Conservation (phyloP, 2,888 invertebrate species). For the Atrina japonica region DNA sequence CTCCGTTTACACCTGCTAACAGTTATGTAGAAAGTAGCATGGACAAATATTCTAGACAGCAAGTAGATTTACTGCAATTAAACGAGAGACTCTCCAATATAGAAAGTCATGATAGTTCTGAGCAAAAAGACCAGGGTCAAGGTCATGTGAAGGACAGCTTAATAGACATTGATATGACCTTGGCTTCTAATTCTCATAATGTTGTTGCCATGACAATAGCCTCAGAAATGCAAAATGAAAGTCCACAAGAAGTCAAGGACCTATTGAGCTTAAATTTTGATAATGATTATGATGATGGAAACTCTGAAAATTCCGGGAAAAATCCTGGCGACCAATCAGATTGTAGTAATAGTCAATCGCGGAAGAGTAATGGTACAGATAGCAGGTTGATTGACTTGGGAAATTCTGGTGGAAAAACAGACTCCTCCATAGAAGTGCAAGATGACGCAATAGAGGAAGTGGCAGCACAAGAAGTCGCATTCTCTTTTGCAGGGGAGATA, state of each 20-base stretch:
- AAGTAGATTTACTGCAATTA: background rate
- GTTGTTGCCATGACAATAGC: conserved; percentile 50
- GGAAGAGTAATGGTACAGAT: background rate
- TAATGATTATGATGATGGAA: conserved; percentile 28
- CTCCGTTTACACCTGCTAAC: conserved; percentile 80
- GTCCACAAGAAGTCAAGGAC: background rate
- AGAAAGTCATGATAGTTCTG: conserved; percentile 8
- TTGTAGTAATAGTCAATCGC: background rate
- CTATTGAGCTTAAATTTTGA: conserved; percentile 12
- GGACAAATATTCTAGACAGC: conserved; percentile 11
- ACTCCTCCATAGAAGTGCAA: background rate
- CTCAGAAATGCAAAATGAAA: conserved; percentile 39
- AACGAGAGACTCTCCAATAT: conserved; percentile 28
- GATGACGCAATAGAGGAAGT: conserved; percentile 26
- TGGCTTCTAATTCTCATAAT: conserved; percentile 3
- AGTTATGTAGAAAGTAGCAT: conserved; percentile 75
- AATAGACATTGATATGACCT: background rate
- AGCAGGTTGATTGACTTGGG: background rate
- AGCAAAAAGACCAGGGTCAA: too few species aligned
- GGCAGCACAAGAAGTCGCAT: conserved; percentile 61
- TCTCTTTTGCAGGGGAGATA: conserved; percentile 64
- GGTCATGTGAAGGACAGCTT: background rate
- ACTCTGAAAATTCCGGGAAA: conserved; percentile 8
- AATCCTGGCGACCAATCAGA: background rate
- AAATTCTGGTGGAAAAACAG: background rate